Evolutionary conservation across 2,797 vertebrate species (phyloP), one percentile per base, ranked within the genome.

Genomic region (Peromyscus eremicus): DNA sequence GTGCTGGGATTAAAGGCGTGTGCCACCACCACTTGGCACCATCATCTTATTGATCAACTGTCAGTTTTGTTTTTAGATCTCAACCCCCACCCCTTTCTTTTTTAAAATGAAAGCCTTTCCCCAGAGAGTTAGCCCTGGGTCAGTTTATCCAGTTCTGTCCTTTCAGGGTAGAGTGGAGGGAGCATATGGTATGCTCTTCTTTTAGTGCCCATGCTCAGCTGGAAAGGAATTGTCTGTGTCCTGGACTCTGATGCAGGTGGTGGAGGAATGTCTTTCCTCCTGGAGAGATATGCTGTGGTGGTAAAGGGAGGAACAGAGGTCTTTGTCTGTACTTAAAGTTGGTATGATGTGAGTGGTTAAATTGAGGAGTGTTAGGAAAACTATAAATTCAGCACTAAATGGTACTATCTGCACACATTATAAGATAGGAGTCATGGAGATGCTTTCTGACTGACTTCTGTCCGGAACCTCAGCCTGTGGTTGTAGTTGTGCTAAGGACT

Each of bases 61-160:
- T 76, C 57, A 83, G 52, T 94, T 92, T n/a, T 80, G 34, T 27
- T 83, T 92, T 91, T 95, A 91, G 87, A 76, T 84, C 88, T 25
- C 60, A 43, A 19, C 80, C 66, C 71, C 9, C 5, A 13, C 29
- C 34, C 27, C 21, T 19, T 27, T 66, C n/a, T 57, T 32, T 71
- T 60, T 43, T 77, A 32, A 3, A 66, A 66, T 64, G 70, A 84
- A 82, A 57, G n/a, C 2, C 62, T 94, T 10, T 94, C 93, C 46
- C 27, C 66, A 91, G 71, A 91, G 71, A 95, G 37, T 90, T 93
- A 93, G 37, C n/a, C 32, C 13, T 82, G 79, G 55, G 64, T 89
- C 49, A 12, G 5, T 88, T 87, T 68, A 62, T 66, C 40, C 52
- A 71, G 0, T 93, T 84, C 16, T 77, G 71, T 52, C 80, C n/a